Conservation (phyloP, 2,888 invertebrate genomes). For the Aphidoletes aphidimyza region DNA sequence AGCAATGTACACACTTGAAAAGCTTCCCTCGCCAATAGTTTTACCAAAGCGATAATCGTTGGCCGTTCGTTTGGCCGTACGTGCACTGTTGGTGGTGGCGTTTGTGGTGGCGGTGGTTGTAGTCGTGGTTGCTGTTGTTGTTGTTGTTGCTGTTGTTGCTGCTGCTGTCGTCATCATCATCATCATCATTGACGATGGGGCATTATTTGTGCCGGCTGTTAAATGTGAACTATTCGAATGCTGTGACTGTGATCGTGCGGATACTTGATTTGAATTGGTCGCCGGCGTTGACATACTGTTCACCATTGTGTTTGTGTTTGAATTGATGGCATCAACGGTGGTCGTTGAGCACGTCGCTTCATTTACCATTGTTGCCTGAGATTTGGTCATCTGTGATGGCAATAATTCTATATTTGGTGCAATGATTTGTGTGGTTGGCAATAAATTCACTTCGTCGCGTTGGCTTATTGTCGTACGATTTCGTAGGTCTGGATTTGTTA, state of each 20-base stretch:
- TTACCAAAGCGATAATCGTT: conserved; percentile 95
- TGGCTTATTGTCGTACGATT: not conserved
- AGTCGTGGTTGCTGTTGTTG: conserved; percentile 1
- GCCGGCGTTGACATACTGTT: not conserved
- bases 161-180: not conserved
- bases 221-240: not conserved
- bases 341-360: conserved; percentile 37
- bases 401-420: conserved; percentile 31
- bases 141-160: conserved; percentile 39
- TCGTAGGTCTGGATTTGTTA: not conserved
- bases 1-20: conserved; percentile 93
- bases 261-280: not conserved
- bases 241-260: not conserved
- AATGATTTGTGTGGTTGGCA: conserved; percentile 43
- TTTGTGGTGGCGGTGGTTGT: not conserved
- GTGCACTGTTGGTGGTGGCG: conserved; percentile 56
- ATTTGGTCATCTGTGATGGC: conserved; percentile 45
- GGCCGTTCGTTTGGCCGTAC: conserved; percentile 75
- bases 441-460: not conserved
- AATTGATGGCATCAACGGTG: conserved; percentile 34
- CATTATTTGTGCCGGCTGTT: not conserved
- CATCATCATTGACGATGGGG: not conserved
- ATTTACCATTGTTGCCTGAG: conserved; percentile 30
- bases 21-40: conserved; percentile 96
- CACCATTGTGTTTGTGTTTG: not conserved